Base-by-base conservation (phyloP, 2,113 vertebrate species). In the Phainopepla nitens region DNA sequence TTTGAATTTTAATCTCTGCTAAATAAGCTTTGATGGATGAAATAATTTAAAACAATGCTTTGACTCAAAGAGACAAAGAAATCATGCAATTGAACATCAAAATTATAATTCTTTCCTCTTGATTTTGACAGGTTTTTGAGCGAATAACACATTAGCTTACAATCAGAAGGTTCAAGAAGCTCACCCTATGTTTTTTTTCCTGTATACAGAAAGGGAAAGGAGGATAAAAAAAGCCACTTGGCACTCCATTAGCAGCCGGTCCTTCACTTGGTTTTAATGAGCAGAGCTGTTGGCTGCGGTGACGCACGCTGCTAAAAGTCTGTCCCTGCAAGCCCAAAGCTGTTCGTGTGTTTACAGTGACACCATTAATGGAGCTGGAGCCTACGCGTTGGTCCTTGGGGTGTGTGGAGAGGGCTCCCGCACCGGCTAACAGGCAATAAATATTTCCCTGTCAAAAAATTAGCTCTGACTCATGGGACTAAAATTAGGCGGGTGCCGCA, bases 111-210 rank as follows among this genome's bases (percentile, higher is more conserved):
- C 49, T 47, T 56, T 76, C 65, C 36, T 47, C 71, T 90, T 77
- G 65, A 56, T 93, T 96, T 87, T 89, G 84, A 87, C 87, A 87
- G 56, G 27, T 35, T 94, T 92, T 94, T 54, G 77, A 76, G 68
- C 31, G 51, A 82, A 36, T 24, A 80, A 61, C 61, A 21, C 15
- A 15, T 28, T 18, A 66, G 13, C n/a, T 87, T 82, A 85, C 82
- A 90, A 90, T n/a, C 42, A 60, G 58, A 31, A 89, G 53, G 71
- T 82, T 86, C 91, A 92, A 92, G 91, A 72, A 77, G n/a, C 50
- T 49, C 62, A 57, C 62, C 72, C 24, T 24, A 8, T 69, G 76
- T 73, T 66, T 72, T 78, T 66, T 29, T 49, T 6, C 5, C 45
- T 36, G 19, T 15, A 4, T 7, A 21, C 12, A 76, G 79, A 71